phyloP scores from a whole-genome alignment of 2,888 invertebrate genomes.

The Megamerina dolium region DNA sequence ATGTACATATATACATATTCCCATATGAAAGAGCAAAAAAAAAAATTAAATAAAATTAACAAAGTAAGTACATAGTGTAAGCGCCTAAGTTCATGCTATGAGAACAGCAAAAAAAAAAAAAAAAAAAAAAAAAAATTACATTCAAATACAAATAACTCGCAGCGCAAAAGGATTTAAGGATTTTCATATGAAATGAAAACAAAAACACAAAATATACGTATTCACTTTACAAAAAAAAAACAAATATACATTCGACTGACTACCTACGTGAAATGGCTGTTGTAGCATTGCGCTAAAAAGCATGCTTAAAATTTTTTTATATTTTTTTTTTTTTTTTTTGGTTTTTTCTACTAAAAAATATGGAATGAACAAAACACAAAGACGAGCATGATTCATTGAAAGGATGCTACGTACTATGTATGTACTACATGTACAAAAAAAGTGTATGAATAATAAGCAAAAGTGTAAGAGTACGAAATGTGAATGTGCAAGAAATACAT shows the following conservation, averaged over 20 bases:
- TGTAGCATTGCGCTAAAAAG: background rate
- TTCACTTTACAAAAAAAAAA: background rate
- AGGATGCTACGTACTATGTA: too few species aligned
- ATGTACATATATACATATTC: background rate
- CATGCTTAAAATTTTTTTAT: too few species aligned
- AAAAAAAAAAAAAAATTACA: background rate
- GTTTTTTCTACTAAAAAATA: background rate
- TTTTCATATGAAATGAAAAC: slow-evolving; percentile 1
- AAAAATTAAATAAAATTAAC: too few species aligned
- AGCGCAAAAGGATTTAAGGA: background rate
- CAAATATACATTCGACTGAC: background rate
- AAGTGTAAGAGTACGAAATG: too few species aligned
- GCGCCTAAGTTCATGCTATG: background rate
- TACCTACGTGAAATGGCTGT: background rate
- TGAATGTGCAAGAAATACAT: too few species aligned
- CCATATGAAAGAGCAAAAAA: too few species aligned
- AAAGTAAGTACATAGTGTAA: background rate
- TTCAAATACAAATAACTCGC: background rate
- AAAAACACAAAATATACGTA: slow-evolving; percentile 8
- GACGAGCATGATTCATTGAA: too few species aligned
- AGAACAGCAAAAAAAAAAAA: background rate
- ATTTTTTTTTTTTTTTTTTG: background rate
- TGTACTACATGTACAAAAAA: too few species aligned
- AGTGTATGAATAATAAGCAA: too few species aligned
- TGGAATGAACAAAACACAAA: too few species aligned